Evolutionary conservation across 2,113 vertebrate species (phyloP), one percentile per base, ranked within the genome.

Genomic region (Xiphophorus couchianus): DNA sequence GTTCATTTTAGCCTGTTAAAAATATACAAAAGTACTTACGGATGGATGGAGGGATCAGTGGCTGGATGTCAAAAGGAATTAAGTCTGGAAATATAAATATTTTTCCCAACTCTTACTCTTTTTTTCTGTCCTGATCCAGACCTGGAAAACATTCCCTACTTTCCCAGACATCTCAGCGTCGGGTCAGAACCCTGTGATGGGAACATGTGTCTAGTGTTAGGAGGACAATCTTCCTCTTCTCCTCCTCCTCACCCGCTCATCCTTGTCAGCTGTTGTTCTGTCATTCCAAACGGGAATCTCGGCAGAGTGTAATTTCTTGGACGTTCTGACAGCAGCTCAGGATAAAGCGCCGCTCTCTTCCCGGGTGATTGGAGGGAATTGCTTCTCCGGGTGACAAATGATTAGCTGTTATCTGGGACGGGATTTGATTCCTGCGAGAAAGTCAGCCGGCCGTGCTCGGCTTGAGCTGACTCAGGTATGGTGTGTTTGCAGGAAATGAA

Each of bases 351-450:
- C 92, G 93, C 83, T 94, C 95, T 96, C 96, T 95, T 96, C 94
- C 95, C 89, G 94, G 95, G 94, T 95, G 96, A 97, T 97, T 96
- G 96, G 95, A 94, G 96, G 96, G 96, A 97, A 98, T 97, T 97
- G 96, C 96, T 97, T 97, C 96, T 97, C 94, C 91, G 93, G 95
- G 95, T 96, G 96, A 97, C 95, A 96, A 97, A 97, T 97, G 97
- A 98, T 99, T 97, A 97, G 95, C 96, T 93, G 94, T 96, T 98
- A 98, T 98, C 96, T 97, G 90, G 13, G 94, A 93, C 94, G 90
- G 95, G 97, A 96, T 98, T 97, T 97, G 95, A 97, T 97, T 97
- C 96, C 95, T 93, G 87, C 94, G 5, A 83, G 82, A 75, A 64
- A 73, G 88, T 87, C 85, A 68, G 70, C 73, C 69, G 42, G 17